Base-by-base conservation (phyloP, 92 coral and sea anemone genomes). In the Paramuricea clavata region DNA sequence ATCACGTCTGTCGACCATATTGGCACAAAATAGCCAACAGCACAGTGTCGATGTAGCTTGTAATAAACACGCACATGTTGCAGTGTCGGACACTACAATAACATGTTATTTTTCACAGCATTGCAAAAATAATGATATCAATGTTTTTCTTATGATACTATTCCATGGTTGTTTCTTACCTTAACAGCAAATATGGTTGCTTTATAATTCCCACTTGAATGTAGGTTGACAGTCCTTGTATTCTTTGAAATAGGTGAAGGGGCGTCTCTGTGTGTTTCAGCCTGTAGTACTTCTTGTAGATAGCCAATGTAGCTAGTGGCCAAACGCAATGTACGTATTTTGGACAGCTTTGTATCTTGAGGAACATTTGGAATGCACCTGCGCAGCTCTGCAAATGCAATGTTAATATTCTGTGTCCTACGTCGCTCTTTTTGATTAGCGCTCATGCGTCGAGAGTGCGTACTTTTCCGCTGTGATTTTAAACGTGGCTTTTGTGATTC, bases 291-390 rank as follows among this genome's bases (percentile, higher is more conserved):
- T 61, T 79, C 84, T 36, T 61, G 84, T 26, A 79, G 72, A 67
- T 59, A 79, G 54, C 84, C 73, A 62, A 79, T 79, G 67, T 79
- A 79, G 31, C 84, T 79, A 12, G 84, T 79, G 12, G 84, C 84
- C 22, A 79, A 41, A 41, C 84, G 84, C 30, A 79, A 73, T 34
- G 84, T 79, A 59, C 84, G 73, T 79, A 79, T 79, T 79, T 79
- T 79, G 57, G 84, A 79, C 15, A 79, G 39, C 84, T 79, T 79
- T n/a, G 84, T 79, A 39, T 79, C 84, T 30, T 79, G 84, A 0
- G 84, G 84, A 7, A 79, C 84, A 67, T 79, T 79, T 25, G 84
- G 84, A 67, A 79, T 79, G 23, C 84, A 79, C 60, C 84, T 79
- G 56, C 84, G 84, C 59, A 79, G 73, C 59, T 79, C 84, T 19